Evolutionary conservation across 1,140 invertebrate species (phyloP), one percentile per base, ranked within the genome.

Genomic region (Drosophila auraria): DNA sequence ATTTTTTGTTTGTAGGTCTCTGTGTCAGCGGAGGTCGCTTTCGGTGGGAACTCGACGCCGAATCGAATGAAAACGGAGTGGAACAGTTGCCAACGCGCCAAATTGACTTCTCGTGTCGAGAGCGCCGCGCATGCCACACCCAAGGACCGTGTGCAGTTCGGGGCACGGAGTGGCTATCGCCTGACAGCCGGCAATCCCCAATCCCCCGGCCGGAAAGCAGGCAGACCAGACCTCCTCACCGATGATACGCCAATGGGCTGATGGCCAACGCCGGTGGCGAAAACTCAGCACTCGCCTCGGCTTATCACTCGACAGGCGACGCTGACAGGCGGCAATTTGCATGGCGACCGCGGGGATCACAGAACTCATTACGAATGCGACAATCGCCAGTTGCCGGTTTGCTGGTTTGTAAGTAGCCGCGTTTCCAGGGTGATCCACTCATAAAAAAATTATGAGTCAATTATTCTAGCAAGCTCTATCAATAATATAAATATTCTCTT

Each of bases 301-400:
- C 75, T 78, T 78, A 78, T 78, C 75, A 78, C 57, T 69, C 59
- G 75, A 78, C 75, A 78, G 65, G 50, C 62, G 57, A 50, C 51
- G 36, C 63, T 78, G 64, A 78, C 74, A 78, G 63, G 58, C 74
- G 49, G 60, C 75, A 78, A 78, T 78, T 78, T 78, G 75, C 75
- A 78, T 78, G 74, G 63, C 57, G 38, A 53, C 71, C 38, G 15
- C 12, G 73, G 40, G 54, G 45, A 57, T 61, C 63, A 51, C 25
- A 56, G 33, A 76, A 75, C 84, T 87, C 84, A 87, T 87, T 87
- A 89, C 84, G 80, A 83, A 83, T 87, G 84, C 83, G 56, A 81
- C 80, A 62, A 68, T 56, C 58, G 62, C 54, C 74, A 27, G 12
- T 45, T 51, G 49, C n/a, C 60, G 44, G 59, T 73, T 14, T 56